phyloP scores from a whole-genome alignment of 2,888 invertebrate genomes.

The Spilosoma lubricipeda region DNA sequence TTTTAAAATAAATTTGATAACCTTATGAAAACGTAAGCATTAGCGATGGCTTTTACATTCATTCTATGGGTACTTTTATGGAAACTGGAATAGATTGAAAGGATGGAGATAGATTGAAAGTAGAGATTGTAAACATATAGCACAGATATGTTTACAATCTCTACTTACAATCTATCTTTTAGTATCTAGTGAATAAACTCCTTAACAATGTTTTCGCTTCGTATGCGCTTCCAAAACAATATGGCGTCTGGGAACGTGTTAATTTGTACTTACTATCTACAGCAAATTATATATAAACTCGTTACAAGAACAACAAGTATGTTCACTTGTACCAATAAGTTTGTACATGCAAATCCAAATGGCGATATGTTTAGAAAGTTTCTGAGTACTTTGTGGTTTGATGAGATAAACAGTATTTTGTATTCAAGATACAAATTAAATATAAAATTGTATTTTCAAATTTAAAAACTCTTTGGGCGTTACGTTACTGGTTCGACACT shows the following conservation, averaged over 20 bases:
- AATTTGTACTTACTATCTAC: conserved; percentile 62
- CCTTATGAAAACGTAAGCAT: no score
- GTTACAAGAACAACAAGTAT: conserved; percentile 67
- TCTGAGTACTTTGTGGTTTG: conserved; percentile 6
- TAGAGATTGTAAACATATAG: no score
- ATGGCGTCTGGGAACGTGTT: conserved; percentile 59
- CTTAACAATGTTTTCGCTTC: conserved; percentile 27
- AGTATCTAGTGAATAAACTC: conserved; percentile 24
- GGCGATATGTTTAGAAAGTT: conserved; percentile 60
- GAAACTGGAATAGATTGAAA: no score
- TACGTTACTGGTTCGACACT: no score
- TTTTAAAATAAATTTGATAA: no score
- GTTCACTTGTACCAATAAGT: conserved; percentile 67
- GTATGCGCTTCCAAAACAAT: conserved; percentile 45
- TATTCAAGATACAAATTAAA: no score
- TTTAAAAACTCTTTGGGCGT: no score
- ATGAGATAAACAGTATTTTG: no score
- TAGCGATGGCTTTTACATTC: neutral
- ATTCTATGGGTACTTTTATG: neutral
- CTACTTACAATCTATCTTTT: neutral
- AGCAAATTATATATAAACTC: conserved; percentile 55
- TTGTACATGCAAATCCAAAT: conserved; percentile 62
- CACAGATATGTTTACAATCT: neutral
- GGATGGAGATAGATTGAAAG: no score
- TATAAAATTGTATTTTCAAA: no score